Evolutionary conservation across 2,113 vertebrate genomes (phyloP).

Genomic region (Apaloderma vittatum): DNA sequence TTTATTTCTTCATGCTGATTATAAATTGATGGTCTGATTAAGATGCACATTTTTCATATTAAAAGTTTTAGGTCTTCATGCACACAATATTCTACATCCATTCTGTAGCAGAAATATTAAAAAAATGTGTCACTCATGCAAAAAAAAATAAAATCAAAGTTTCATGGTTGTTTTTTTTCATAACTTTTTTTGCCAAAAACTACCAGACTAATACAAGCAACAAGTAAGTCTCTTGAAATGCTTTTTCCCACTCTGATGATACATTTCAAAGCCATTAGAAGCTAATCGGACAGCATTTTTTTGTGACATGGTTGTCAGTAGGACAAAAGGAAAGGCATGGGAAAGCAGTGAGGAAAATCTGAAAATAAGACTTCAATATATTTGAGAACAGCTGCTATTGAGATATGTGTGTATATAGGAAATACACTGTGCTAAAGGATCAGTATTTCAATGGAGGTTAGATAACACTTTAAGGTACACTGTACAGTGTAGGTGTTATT

Average conservation of each 20-base stretch:
- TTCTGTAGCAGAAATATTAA: background rate
- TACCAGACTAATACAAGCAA: background rate
- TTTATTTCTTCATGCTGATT: background rate
- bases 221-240: background rate
- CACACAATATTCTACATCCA: background rate
- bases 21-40: background rate
- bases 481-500: background rate
- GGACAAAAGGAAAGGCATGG: constrained; percentile 3
- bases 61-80: background rate
- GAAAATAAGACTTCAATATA: constrained; percentile 9
- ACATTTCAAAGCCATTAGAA: constrained; percentile 43
- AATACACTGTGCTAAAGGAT: background rate
- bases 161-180: background rate
- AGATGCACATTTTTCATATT: background rate
- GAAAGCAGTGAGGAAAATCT: constrained; percentile 36
- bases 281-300: constrained; percentile 29
- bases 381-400: constrained; percentile 30
- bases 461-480: background rate
- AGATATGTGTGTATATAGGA: background rate
- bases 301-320: constrained; percentile 28
- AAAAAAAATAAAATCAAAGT: background rate
- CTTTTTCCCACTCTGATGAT: background rate
- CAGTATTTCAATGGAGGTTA: background rate
- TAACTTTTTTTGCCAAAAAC: background rate
- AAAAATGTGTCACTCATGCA: background rate